These are phyloP conservation scores for Mormyrus hasselquistii DNA, from an alignment of 2,797 vertebrate species.

Conservation along the genomic window DNA sequence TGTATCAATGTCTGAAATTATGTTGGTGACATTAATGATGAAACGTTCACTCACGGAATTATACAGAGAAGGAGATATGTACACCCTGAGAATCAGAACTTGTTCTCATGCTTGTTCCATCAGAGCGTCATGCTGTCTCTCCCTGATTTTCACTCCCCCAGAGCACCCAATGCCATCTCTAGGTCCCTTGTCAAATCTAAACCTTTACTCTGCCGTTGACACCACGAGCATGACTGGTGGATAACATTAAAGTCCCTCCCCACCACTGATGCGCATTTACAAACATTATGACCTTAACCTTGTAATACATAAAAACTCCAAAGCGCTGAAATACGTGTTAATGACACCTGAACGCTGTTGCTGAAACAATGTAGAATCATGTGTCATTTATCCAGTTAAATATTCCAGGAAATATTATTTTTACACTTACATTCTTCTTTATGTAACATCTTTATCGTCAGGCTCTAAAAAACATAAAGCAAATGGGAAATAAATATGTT, in stretches of 20 bases:
- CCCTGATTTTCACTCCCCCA: not conserved
- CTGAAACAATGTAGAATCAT: not conserved
- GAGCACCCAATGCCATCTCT: not conserved
- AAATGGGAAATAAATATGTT: not conserved
- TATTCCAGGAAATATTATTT: not conserved
- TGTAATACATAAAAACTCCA: not conserved
- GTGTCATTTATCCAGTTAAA: not conserved
- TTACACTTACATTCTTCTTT: not conserved
- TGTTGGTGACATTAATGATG: not conserved
- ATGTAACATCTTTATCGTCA: not conserved
- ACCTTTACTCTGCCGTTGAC: not conserved
- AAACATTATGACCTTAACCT: not conserved
- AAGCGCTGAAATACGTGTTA: not conserved
- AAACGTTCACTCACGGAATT: not conserved
- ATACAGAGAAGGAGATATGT: not conserved
- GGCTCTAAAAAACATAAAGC: not conserved
- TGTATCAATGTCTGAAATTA: not conserved
- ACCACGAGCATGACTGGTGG: not conserved
- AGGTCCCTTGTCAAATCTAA: not conserved
- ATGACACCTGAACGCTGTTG: not conserved
- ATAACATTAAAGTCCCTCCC: not conserved
- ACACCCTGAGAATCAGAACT: not conserved
- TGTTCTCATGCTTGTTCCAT: not conserved
- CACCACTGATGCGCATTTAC: not conserved
- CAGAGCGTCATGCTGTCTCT: not conserved